Percentiles rank a stretch among this genome's conserved stretches.
These are phyloP conservation scores for Helobdella robusta DNA, from an alignment of 2,888 invertebrate species.

Conservation along the genomic window DNA sequence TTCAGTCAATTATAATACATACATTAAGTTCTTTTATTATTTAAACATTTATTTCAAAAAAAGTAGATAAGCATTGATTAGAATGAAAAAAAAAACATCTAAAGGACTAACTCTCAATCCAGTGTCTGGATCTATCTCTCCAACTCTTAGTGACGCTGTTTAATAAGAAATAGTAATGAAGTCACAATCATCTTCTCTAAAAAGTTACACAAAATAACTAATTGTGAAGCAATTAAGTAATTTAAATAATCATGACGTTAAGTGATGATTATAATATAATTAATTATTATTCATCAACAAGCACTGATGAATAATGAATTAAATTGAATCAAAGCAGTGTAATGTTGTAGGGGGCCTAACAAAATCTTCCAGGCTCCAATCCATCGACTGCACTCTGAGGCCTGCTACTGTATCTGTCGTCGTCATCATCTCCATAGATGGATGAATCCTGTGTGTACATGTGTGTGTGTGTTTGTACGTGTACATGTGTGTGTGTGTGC, in stretches of 20 bases:
- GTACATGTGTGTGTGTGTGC: no score
- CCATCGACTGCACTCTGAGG: constrained; percentile 17
- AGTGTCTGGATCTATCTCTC: constrained; percentile 24
- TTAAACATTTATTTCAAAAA: no score
- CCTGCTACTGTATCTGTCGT: background rate
- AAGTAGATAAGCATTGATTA: no score
- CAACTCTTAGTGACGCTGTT: constrained; percentile 18
- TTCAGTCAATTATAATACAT: no score
- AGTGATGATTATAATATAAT: background rate
- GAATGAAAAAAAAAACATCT: background rate
- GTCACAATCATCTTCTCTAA: background rate
- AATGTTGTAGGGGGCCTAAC: no score
- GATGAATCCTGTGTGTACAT: no score
- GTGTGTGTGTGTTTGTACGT: no score
- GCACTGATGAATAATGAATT: background rate
- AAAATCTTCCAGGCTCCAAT: constrained; percentile 9
- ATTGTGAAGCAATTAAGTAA: background rate
- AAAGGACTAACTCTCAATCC: constrained; percentile 10
- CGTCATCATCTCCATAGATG: constrained; percentile 15
- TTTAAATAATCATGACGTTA: background rate
- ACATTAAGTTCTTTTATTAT: no score
- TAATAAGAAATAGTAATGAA: background rate
- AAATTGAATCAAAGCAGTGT: constrained; percentile 3
- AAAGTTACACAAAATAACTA: background rate
- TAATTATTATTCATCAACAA: background rate